Base-by-base conservation (phyloP, 2,888 invertebrate genomes). In the Tineola bisselliella region DNA sequence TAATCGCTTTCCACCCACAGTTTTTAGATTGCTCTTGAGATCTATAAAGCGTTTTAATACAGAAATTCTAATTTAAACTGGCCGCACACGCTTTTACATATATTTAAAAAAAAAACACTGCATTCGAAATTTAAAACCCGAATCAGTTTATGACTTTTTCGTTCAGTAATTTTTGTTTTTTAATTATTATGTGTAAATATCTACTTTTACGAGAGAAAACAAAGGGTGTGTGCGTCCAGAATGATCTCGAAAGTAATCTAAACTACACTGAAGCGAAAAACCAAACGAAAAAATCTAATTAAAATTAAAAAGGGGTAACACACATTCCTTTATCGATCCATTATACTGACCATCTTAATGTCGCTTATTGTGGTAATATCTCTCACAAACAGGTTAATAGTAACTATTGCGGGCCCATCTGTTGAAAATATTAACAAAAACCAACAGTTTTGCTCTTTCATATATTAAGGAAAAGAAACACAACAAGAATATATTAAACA, bases 281-380 rank as follows among this genome's bases (percentile, higher is more conserved):
- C 17, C 48, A 48, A 52, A 54, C 18, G 48, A 17, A 54, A 54
- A 54, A 10, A 10, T 25, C 8, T 12, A 25, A 54, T 25, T 10
- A 6, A 54, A 25, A 12, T 25, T 18, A 25, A 54, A 54, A 54
- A 10, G 25, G 25, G 25, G n/a, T 6, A 54, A 54, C 54, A 54
- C 54, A 54, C 54, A 54, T 54, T 54, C 54, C 54, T 25, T 25
- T 17, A 17, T 17, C 3, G 48, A 6, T 54, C n/a, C 54, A n/a
- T 19, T 61, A 64, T 82, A 95, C 96, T 96, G 94, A 98, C 98
- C 97, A 98, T 98, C 90, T 97, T 97, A 89, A 95, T 97, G 92
- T 98, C 98, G 92, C 97, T 97, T 90, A 98, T 98, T 82, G 97
- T 97, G 83, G 95, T 95, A 82, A 98, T 96, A 93, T 94, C 96